Percentiles rank a stretch among this genome's conserved stretches.
Evolutionary conservation across 2,113 vertebrate species (phyloP).

Genomic region (Alectura lathami): DNA sequence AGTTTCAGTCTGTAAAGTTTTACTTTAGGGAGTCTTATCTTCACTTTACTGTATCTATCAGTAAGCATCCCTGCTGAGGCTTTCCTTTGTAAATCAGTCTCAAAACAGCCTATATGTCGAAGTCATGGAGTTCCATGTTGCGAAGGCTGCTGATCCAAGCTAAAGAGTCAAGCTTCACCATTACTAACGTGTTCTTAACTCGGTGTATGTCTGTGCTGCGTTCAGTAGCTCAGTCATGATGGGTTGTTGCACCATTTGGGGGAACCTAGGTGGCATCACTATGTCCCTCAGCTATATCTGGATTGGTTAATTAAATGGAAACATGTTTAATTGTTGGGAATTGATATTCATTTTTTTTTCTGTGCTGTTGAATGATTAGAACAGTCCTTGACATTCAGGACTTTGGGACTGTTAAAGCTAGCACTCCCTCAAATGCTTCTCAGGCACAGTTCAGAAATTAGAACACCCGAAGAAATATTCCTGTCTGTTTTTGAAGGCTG

Average conservation of each 20-base stretch:
- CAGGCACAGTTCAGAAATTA: neutral
- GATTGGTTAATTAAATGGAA: neutral
- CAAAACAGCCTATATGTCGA: neutral
- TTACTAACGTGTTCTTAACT: neutral
- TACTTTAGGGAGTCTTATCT: neutral
- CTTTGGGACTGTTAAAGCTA: neutral
- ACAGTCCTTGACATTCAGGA: neutral
- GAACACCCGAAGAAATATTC: neutral
- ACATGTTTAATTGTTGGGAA: neutral
- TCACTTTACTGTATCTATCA: no score
- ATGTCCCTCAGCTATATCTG: neutral
- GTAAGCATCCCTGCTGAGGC: neutral
- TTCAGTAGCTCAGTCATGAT: neutral
- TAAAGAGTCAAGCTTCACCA: neutral
- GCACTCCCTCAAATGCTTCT: neutral
- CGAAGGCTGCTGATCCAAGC: neutral
- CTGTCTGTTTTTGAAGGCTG: neutral
- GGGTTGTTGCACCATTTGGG: rapidly evolving
- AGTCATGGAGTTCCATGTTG: neutral
- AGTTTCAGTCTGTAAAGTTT: neutral
- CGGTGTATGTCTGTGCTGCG: neutral
- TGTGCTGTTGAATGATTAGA: neutral
- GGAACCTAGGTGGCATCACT: neutral
- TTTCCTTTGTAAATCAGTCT: neutral
- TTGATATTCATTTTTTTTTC: neutral